Percentiles rank a stretch among this genome's conserved stretches.
phyloP scores from a whole-genome alignment of 2,113 vertebrate genomes.

The Puma concolor region DNA sequence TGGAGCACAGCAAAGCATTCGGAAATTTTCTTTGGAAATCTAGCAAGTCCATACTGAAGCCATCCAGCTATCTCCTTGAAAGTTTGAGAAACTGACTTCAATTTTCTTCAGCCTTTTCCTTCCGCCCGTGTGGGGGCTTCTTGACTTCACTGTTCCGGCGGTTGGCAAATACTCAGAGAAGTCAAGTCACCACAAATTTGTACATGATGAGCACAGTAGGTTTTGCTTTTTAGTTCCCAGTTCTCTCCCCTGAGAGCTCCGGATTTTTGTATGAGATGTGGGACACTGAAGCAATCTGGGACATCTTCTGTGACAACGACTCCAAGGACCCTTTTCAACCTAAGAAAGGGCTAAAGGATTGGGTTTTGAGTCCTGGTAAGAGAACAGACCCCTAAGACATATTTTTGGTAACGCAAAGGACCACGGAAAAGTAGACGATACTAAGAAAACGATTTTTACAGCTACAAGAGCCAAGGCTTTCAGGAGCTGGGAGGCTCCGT shows the following conservation, averaged over 20 bases:
- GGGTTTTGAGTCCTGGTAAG: neutral
- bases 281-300: neutral
- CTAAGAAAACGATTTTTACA: neutral
- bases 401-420: neutral
- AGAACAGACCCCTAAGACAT: neutral
- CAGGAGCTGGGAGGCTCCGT: neutral
- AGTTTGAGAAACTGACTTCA: neutral
- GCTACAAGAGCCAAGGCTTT: neutral
- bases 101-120: neutral
- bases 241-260: neutral
- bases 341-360: neutral
- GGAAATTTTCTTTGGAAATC: neutral
- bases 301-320: conserved; percentile 1
- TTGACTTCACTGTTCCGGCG: neutral
- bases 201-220: neutral
- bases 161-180: neutral
- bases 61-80: neutral
- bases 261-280: neutral
- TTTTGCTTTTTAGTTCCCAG: neutral
- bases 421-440: neutral
- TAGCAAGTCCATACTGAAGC: neutral
- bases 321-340: neutral
- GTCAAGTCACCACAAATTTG: neutral
- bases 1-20: neutral
- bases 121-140: neutral